A percentile compares a stretch with the other conserved stretches of the same genome.
phyloP scores from a whole-genome alignment of 2,113 vertebrate genomes.

The Neopipo cinnamomea region DNA sequence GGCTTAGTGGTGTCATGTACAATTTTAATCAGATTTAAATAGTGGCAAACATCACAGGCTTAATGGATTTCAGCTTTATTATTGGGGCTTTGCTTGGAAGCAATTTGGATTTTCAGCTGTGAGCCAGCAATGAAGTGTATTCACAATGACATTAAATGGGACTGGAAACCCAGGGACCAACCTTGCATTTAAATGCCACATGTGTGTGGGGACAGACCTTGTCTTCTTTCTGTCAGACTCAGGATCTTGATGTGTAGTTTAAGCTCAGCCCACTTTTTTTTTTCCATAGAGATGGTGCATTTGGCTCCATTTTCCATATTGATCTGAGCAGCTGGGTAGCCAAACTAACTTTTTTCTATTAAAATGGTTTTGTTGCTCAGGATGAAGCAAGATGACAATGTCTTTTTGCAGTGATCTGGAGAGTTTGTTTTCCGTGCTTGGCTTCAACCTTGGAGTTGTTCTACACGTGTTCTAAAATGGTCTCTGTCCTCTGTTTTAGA shows the following conservation, averaged over 20 bases:
- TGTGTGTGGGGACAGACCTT: neutral
- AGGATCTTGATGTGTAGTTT: fast-evolving
- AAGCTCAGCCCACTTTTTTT: neutral
- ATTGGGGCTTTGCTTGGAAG: conserved; percentile 56
- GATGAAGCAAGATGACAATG: neutral
- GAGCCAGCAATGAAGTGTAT: neutral
- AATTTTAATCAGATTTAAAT: conserved; percentile 64
- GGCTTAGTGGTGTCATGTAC: conserved; percentile 56
- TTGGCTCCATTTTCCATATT: neutral
- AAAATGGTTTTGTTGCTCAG: neutral
- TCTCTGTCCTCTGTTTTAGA: neutral
- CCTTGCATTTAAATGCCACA: neutral
- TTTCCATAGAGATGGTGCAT: neutral
- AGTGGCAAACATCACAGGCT: conserved; percentile 61
- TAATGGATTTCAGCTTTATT: conserved; percentile 66
- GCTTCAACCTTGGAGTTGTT: neutral
- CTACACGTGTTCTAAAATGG: neutral
- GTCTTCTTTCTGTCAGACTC: neutral
- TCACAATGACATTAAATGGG: neutral
- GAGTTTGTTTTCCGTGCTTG: neutral
- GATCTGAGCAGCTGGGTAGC: neutral
- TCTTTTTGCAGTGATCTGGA: neutral
- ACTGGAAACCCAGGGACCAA: neutral
- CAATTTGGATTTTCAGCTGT: conserved; percentile 58
- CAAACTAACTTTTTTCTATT: neutral